Conservation (phyloP, 2,888 invertebrate genomes). For the Parnassius apollo region DNA sequence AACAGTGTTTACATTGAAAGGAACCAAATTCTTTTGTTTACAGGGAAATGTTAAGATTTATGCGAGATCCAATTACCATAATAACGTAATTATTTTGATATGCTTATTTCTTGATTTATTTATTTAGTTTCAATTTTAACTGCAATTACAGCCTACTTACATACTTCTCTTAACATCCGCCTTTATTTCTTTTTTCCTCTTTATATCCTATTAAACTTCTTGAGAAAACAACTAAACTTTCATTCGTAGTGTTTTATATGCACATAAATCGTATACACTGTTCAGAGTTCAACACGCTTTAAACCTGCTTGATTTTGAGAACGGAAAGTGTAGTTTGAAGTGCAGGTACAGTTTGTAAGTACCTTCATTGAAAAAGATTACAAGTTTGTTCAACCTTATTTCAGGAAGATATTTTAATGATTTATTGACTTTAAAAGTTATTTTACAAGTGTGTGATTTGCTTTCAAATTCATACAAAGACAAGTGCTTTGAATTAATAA, state of each 20-base stretch:
- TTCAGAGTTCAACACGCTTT: constrained; percentile 38
- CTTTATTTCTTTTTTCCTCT: no score
- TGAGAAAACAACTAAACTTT: constrained; percentile 28
- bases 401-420: constrained; percentile 9
- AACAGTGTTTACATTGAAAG: no score
- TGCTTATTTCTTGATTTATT: no score
- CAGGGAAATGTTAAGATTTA: no score
- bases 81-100: no score
- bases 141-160: no score
- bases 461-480: no score
- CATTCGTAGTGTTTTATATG: constrained; percentile 39
- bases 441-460: background rate
- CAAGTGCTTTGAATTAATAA: no score
- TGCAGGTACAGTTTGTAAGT: constrained; percentile 32
- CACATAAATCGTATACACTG: constrained; percentile 41
- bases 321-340: constrained; percentile 31
- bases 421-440: constrained; percentile 10
- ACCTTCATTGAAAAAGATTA: constrained; percentile 33
- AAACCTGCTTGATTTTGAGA: constrained; percentile 38
- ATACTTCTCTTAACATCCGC: no score
- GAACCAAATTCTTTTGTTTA: no score
- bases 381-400: constrained; percentile 21
- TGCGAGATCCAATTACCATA: no score
- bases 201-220: constrained; percentile 18
- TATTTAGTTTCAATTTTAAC: no score